Evolutionary conservation across 2,113 vertebrate genomes (phyloP).

Genomic region (Trogon surrucura): DNA sequence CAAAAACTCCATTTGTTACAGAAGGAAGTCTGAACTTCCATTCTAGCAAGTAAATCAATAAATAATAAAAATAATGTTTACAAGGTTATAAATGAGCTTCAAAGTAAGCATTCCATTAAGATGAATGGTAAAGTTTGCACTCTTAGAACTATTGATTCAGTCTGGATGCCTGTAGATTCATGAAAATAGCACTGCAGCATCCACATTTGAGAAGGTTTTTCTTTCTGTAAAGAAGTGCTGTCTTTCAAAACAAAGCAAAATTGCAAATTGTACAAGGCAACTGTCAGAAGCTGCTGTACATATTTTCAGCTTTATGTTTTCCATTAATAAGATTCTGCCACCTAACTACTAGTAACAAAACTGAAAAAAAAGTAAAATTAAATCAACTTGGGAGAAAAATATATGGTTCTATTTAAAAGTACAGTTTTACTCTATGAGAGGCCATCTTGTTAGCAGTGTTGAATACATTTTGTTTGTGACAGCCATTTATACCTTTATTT

Average conservation of each 20-base stretch:
- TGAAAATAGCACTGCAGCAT: slow-evolving; percentile 8
- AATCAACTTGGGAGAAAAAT: not conserved
- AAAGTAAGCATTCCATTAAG: slow-evolving; percentile 28
- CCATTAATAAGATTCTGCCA: not conserved
- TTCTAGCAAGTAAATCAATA: slow-evolving; percentile 32
- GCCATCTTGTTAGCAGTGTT: not conserved
- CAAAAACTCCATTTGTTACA: not conserved
- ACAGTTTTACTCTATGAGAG: not conserved
- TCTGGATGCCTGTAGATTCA: slow-evolving; percentile 9
- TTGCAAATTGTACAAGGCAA: not conserved
- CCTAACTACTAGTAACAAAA: not conserved
- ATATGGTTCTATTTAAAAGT: not conserved
- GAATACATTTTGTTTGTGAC: not conserved
- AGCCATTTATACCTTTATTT: not conserved
- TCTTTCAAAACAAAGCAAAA: slow-evolving; percentile 1
- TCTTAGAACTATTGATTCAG: slow-evolving; percentile 32
- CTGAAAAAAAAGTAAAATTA: not conserved
- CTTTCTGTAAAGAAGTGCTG: not conserved
- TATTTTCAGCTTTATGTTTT: not conserved
- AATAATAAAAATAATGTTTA: slow-evolving; percentile 43
- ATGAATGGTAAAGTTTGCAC: not conserved
- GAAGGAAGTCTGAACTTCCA: not conserved
- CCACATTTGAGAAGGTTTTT: not conserved
- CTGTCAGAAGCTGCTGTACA: not conserved
- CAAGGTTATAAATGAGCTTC: slow-evolving; percentile 10